A percentile compares a stretch with the other conserved stretches of the same genome.
phyloP scores from a whole-genome alignment of 1,140 invertebrate species.

The Drosophila sulfurigaster region DNA sequence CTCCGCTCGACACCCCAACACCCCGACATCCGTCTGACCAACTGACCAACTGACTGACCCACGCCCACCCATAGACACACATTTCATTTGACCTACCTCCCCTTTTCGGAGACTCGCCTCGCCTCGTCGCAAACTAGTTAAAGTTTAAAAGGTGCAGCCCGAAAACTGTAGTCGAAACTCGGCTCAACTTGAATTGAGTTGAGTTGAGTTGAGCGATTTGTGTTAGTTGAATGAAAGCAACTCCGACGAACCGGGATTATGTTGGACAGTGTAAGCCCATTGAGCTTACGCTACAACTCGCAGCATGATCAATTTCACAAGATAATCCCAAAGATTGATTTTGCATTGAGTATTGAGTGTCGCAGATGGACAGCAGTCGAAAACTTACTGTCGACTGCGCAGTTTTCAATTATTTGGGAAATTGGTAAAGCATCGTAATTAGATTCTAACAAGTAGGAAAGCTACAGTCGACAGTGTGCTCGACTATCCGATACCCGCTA shows the following conservation, averaged over 20 bases:
- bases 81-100: not conserved
- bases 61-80: constrained; percentile 1
- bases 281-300: constrained; percentile 8
- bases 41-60: constrained; percentile 20
- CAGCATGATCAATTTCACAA: constrained; percentile 11
- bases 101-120: not conserved
- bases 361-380: not conserved
- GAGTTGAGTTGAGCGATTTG: constrained; percentile 33
- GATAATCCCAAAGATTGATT: constrained; percentile 11
- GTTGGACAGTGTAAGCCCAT: constrained; percentile 13
- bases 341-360: not conserved
- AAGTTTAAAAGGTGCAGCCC: constrained; percentile 47
- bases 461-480: too few species aligned
- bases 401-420: too few species aligned
- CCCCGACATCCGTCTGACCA: not conserved
- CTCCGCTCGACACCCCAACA: not conserved
- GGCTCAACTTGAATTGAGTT: constrained; percentile 29
- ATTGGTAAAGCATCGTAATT: too few species aligned
- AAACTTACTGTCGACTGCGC: not conserved
- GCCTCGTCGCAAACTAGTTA: constrained; percentile 34
- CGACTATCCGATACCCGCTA: too few species aligned
- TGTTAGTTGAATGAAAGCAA: constrained; percentile 27
- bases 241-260: not conserved
- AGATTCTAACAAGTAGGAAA: too few species aligned
- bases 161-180: constrained; percentile 24